Conservation (phyloP, 1,140 invertebrate species). For the Dreissena polymorpha region DNA sequence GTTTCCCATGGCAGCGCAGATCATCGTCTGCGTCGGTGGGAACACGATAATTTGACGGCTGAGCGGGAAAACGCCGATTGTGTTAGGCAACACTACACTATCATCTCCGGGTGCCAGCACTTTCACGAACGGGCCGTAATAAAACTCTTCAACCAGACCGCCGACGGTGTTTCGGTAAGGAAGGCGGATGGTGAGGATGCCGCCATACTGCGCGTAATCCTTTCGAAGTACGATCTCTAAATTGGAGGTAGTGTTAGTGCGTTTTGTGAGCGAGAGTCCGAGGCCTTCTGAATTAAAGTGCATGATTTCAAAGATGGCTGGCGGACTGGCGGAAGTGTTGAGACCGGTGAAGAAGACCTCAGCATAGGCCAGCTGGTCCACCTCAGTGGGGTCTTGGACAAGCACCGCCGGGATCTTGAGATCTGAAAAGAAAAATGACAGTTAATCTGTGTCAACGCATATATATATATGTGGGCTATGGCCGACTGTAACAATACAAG, state of each 20-base stretch:
- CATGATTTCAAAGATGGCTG: conserved; percentile 39
- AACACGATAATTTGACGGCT: conserved; percentile 23
- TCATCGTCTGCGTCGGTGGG: conserved; percentile 37
- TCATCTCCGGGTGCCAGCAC: conserved; percentile 1
- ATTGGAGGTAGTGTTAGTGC: conserved; percentile 20
- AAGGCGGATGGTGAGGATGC: conserved; percentile 38
- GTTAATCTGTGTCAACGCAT: no score
- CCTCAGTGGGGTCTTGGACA: not conserved
- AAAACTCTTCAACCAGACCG: conserved; percentile 32
- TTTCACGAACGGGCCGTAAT: conserved; percentile 43
- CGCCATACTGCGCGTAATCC: conserved; percentile 46
- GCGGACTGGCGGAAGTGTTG: conserved; percentile 31
- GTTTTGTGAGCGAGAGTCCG: not conserved
- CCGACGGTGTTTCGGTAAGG: conserved; percentile 17
- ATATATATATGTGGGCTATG: no score
- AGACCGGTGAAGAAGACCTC: conserved; percentile 40
- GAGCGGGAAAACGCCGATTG: conserved; percentile 33
- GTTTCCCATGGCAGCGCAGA: conserved; percentile 44
- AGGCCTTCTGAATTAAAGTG: conserved; percentile 24
- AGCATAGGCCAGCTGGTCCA: not conserved
- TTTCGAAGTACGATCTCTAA: conserved; percentile 35
- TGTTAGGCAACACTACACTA: conserved; percentile 25
- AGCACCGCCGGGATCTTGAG: conserved; percentile 18
- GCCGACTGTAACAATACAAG: no score
- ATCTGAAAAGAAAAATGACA: not conserved